Conservation (phyloP, 2,797 vertebrate species). For the Myripristis murdjan region DNA sequence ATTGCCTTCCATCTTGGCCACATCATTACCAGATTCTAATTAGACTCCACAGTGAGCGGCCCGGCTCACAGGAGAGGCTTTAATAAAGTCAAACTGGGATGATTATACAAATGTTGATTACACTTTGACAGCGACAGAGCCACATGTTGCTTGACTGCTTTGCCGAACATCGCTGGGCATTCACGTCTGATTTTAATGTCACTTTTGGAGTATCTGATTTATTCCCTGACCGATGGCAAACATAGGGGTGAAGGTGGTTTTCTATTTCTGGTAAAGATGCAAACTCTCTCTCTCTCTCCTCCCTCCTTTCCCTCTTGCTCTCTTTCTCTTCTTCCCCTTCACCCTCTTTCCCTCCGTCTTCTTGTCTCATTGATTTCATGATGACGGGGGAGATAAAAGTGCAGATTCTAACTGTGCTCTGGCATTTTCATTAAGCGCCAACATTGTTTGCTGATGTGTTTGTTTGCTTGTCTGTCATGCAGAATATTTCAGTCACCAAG, state of each 20-base stretch:
- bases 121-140: background rate
- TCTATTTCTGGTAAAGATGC: background rate
- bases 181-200: background rate
- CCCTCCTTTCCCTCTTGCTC: too few species aligned
- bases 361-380: too few species aligned
- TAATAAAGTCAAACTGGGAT: constrained; percentile 53
- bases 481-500: too few species aligned
- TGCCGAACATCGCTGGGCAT: too few species aligned
- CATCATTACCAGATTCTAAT: constrained; percentile 42
- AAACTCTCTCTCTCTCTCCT: too few species aligned
- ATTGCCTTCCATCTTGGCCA: constrained; percentile 17
- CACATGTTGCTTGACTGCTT: background rate
- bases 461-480: too few species aligned
- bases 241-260: background rate
- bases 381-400: too few species aligned
- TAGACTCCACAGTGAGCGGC: constrained; percentile 27
- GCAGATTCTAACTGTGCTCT: too few species aligned
- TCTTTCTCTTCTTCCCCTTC: too few species aligned
- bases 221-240: background rate
- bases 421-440: too few species aligned
- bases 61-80: constrained; percentile 44
- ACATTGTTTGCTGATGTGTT: too few species aligned
- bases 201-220: background rate
- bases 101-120: constrained; percentile 48
- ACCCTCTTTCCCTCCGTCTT: too few species aligned